Percentiles rank a stretch among this genome's conserved stretches.
Evolutionary conservation across 2,888 invertebrate genomes (phyloP).

Genomic region (Baronia brevicornis): DNA sequence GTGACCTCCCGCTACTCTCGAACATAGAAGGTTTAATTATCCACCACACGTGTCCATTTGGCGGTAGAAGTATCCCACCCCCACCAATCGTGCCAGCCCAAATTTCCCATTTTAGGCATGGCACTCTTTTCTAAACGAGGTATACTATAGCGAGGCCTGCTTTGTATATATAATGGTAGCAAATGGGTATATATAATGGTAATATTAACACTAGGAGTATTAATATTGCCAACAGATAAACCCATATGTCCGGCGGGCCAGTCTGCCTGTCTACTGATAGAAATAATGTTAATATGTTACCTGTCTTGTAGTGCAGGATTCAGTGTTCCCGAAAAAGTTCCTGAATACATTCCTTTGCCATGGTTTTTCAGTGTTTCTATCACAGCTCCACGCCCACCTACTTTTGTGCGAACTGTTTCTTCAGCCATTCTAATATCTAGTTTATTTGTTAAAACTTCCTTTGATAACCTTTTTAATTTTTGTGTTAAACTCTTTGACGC

Average conservation of each 20-base stretch:
- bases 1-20: too few relatives aligned
- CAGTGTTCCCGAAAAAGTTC: slow-evolving; percentile 95
- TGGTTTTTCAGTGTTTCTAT: slow-evolving; percentile 95
- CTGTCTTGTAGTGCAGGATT: slow-evolving; percentile 95
- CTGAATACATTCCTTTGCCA: slow-evolving; percentile 96
- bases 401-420: slow-evolving; percentile 64
- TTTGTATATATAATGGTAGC: too few relatives aligned
- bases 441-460: slow-evolving; percentile 88
- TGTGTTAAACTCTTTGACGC: slow-evolving; percentile 94
- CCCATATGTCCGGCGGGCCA: too few relatives aligned
- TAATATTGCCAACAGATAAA: too few relatives aligned
- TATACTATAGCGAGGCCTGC: too few relatives aligned
- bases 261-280: too few relatives aligned
- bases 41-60: too few relatives aligned
- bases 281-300: slow-evolving; percentile 27
- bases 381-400: slow-evolving; percentile 82
- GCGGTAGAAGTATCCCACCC: too few relatives aligned
- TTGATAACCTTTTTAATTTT: slow-evolving; percentile 91
- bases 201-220: slow-evolving; percentile 15
- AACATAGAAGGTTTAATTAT: too few relatives aligned
- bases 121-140: too few relatives aligned
- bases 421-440: slow-evolving; percentile 67
- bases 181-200: slow-evolving; percentile 1
- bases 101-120: too few relatives aligned
- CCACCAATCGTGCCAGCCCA: too few relatives aligned